Percentiles rank a stretch among this genome's conserved stretches.
phyloP scores from a whole-genome alignment of 1,140 invertebrate genomes.

The Portunus trituberculatus region DNA sequence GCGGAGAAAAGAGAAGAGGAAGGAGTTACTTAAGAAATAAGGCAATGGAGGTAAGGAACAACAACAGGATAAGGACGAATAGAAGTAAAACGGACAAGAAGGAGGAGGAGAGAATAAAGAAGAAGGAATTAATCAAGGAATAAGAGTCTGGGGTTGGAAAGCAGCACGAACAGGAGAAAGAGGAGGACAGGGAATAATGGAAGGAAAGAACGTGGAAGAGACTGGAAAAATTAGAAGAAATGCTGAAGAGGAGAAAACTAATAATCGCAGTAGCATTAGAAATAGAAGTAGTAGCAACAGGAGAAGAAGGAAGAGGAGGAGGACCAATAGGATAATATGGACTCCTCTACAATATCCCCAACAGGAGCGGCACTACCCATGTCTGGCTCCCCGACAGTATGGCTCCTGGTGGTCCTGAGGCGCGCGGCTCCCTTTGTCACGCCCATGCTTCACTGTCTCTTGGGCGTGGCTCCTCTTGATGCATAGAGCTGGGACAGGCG shows the following conservation, averaged over 20 bases:
- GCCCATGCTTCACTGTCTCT: conserved; percentile 38
- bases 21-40: not conserved
- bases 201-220: not conserved
- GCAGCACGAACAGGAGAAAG: not conserved
- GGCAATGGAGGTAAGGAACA: not conserved
- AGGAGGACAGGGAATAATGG: not conserved
- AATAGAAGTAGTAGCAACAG: not conserved
- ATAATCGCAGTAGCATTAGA: not conserved
- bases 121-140: not conserved
- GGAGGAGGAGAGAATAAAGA: not conserved
- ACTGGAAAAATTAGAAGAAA: not conserved
- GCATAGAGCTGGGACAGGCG: not conserved
- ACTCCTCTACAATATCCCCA: not conserved
- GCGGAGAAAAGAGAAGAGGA: not conserved
- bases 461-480: conserved; percentile 44
- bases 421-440: conserved; percentile 4
- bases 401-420: not conserved
- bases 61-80: not conserved
- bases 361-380: not conserved
- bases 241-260: not conserved
- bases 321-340: not conserved
- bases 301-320: not conserved
- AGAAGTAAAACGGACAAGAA: not conserved
- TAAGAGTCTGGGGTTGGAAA: not conserved
- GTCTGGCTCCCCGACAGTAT: not conserved